These are phyloP conservation scores for Campoplex capitator DNA, from an alignment of 2,888 invertebrate genomes.

Conservation along the genomic window DNA sequence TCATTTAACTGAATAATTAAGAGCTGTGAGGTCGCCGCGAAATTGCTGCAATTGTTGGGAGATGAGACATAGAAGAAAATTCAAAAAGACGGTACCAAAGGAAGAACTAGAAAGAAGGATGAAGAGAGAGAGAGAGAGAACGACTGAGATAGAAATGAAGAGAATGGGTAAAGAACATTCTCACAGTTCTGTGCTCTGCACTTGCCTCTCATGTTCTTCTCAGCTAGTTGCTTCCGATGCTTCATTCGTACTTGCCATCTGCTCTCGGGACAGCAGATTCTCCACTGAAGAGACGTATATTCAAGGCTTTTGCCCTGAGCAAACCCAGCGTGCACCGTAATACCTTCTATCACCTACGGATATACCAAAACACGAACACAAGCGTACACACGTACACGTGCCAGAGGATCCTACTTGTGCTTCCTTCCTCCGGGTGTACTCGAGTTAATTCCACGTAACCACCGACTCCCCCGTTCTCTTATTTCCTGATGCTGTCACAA, in stretches of 20 bases:
- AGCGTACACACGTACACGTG: not conserved
- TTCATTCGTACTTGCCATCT: constrained; percentile 35
- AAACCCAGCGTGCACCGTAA: constrained; percentile 43
- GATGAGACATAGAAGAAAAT: constrained; percentile 51
- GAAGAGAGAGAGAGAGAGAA: constrained; percentile 3
- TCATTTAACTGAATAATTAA: constrained; percentile 72
- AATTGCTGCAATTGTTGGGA: constrained; percentile 23
- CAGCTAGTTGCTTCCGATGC: constrained; percentile 26
- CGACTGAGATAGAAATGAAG: constrained; percentile 7
- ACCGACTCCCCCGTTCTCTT: constrained; percentile 21
- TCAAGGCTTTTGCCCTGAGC: constrained; percentile 31
- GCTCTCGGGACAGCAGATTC: constrained; percentile 38
- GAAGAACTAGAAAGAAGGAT: not conserved
- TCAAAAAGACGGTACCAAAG: constrained; percentile 24
- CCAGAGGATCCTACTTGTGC: constrained; percentile 9
- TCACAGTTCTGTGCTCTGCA: constrained; percentile 22
- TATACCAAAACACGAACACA: constrained; percentile 1
- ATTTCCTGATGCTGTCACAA: constrained; percentile 7
- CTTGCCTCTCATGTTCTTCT: constrained; percentile 30
- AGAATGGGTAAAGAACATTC: constrained; percentile 22
- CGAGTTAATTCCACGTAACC: constrained; percentile 49
- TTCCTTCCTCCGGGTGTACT: constrained; percentile 22
- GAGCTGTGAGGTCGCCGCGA: constrained; percentile 32
- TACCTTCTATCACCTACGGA: constrained; percentile 36
- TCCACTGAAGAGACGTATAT: constrained; percentile 35